These are phyloP conservation scores for Clupea harengus DNA, from an alignment of 2,113 vertebrate genomes.

Conservation along the genomic window DNA sequence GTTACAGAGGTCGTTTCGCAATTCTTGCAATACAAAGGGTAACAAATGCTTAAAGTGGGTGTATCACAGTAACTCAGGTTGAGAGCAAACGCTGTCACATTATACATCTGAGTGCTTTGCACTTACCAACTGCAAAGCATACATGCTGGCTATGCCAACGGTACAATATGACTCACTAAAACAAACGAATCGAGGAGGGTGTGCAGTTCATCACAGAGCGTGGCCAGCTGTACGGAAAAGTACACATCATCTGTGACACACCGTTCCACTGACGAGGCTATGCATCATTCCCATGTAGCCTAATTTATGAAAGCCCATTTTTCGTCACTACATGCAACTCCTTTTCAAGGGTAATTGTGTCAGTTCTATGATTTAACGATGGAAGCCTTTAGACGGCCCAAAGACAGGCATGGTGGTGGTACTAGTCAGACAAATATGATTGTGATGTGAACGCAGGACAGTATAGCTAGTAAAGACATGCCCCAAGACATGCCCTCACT, in stretches of 20 bases:
- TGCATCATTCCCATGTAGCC: not conserved
- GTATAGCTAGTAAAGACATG: not conserved
- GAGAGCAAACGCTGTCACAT: not conserved
- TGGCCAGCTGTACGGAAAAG: conserved; percentile 5
- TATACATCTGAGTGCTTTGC: not conserved
- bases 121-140: not conserved
- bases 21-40: not conserved
- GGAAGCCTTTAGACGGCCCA: not conserved
- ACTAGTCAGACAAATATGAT: not conserved
- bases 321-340: not conserved
- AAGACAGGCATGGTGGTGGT: not conserved
- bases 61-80: not conserved
- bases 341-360: too few species aligned
- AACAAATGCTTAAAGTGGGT: not conserved
- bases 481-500: not conserved
- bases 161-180: not conserved
- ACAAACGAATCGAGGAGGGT: not conserved
- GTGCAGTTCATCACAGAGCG: not conserved
- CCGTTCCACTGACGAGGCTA: not conserved
- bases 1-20: not conserved
- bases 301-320: not conserved
- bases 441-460: not conserved
- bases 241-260: conserved; percentile 12
- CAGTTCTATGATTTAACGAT: not conserved
- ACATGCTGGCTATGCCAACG: not conserved